phyloP scores from a whole-genome alignment of 2,113 vertebrate genomes.

The Sinocyclocheilus rhinocerous region DNA sequence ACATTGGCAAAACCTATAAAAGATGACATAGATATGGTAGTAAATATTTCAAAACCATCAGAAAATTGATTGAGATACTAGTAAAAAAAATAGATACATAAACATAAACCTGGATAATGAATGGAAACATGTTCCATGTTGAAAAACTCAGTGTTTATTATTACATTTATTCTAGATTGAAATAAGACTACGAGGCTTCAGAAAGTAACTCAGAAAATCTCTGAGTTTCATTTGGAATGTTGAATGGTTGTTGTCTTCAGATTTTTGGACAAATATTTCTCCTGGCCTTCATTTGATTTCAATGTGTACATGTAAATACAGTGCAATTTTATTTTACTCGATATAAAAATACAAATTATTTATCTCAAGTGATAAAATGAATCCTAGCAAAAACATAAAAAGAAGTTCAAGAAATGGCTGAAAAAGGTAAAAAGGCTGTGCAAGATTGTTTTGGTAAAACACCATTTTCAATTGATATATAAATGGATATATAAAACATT shows the following conservation, averaged over 20 bases:
- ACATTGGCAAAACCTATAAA: not conserved
- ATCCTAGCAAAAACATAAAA: not conserved
- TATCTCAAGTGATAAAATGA: conserved; percentile 39
- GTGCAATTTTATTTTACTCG: not conserved
- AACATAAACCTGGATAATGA: not conserved
- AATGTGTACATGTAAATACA: not conserved
- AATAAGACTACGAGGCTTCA: not conserved
- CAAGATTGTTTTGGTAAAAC: not conserved
- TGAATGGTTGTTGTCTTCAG: not conserved
- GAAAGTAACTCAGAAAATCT: not conserved
- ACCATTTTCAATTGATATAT: not conserved
- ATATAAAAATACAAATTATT: not conserved
- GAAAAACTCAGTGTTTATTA: not conserved
- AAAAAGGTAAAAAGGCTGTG: not conserved
- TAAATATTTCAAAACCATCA: not conserved
- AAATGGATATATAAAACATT: conserved; percentile 7
- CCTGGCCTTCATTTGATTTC: not conserved
- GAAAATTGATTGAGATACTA: not conserved
- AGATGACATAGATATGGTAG: not conserved
- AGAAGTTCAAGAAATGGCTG: not conserved
- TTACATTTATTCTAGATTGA: not conserved
- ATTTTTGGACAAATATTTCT: not conserved
- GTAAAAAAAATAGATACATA: not conserved
- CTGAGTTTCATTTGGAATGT: not conserved
- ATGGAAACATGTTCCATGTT: not conserved